Evolutionary conservation across 1,140 invertebrate species (phyloP), one percentile per base, ranked within the genome.

Genomic region (Gryon sp.): DNA sequence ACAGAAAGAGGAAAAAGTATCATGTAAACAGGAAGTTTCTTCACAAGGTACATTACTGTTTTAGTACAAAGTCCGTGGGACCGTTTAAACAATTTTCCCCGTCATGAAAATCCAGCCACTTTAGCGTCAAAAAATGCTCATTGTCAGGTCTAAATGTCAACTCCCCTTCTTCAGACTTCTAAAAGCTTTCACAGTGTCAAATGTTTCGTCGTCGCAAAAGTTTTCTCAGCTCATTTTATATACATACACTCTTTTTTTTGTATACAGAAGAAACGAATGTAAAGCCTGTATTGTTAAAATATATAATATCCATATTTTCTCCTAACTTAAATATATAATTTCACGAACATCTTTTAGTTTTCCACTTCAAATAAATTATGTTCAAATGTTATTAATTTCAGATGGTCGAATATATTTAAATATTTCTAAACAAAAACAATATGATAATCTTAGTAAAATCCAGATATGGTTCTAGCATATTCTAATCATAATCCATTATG

Each of bases 101-200:
- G 48, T 48, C 57, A 48, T 72, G 48, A 62, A 55, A 72, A 63
- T 63, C 28, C 20, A 60, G 20, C 40, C 57, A 48, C 32, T 48
- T 55, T 24, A 38, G 15, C 48, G 57, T 63, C 57, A 48, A 55
- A 63, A 73, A 73, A 73, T 55, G 48, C 50, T 7, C 59, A 55
- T 52, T 62, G 26, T 60, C 46, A 62, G 38, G 34, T 59, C 65
- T 53, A 41, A 70, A 70, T 34, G 66, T 53, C 38, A 34, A 24
- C 55, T 34, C 38, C 46, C 34, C 30, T 60, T 50, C 14, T 26
- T 63, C 32, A 15, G 52, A 65, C 60, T 65, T 59, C 69, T 73
- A 59, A 73, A 73, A 73, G 69, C 69, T 73, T 73, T 73, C 18
- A 52, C 43, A 40, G 52, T 60, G 22, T 63, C 69, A 73, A 73